These are phyloP conservation scores for Propsilocerus akamusi DNA, from an alignment of 1,140 invertebrate genomes.

Conservation along the genomic window DNA sequence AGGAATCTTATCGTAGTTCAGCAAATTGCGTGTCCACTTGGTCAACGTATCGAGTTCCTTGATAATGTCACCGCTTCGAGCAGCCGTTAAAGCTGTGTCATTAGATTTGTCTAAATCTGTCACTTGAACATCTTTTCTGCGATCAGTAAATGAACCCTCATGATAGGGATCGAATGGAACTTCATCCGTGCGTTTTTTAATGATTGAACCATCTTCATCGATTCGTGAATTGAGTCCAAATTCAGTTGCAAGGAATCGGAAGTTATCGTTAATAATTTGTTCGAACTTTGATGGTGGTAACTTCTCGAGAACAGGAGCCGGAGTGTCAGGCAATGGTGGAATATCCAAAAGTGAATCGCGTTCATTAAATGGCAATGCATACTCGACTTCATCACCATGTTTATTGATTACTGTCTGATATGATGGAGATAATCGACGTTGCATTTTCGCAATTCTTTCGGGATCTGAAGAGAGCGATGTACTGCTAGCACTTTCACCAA, in stretches of 20 bases:
- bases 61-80: background rate
- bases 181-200: background rate
- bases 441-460: background rate
- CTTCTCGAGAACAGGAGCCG: background rate
- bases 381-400: slow-evolving; percentile 7
- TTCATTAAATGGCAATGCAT: slow-evolving; percentile 7
- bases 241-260: background rate
- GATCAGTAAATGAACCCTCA: background rate
- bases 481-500: background rate
- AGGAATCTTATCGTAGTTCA: background rate
- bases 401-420: slow-evolving; percentile 7
- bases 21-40: background rate
- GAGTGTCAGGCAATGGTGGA: background rate
- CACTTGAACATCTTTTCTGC: background rate
- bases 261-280: background rate
- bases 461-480: background rate
- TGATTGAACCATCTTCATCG: background rate
- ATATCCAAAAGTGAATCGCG: background rate
- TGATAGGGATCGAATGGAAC: background rate
- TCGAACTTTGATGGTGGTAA: background rate
- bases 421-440: background rate
- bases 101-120: slow-evolving; percentile 7
- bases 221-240: background rate
- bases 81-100: background rate
- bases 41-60: background rate